Conservation (phyloP, 2,888 invertebrate species). For the Lapara coniferarum region DNA sequence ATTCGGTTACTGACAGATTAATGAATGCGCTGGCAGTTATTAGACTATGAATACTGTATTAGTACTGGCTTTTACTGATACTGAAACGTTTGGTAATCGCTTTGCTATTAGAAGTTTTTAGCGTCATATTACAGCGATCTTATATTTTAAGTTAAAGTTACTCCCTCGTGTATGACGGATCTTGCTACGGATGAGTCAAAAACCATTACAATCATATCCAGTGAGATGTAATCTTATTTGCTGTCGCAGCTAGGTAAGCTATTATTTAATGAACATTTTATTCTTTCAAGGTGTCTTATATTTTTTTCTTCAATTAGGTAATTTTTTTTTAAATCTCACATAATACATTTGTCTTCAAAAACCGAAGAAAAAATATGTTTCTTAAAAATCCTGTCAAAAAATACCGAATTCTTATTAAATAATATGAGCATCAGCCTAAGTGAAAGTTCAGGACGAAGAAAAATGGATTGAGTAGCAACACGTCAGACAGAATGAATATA, state of each 20-base stretch:
- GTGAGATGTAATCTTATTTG: not conserved
- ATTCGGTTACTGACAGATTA: slow-evolving; percentile 18
- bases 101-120: not conserved
- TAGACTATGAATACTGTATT: slow-evolving; percentile 43
- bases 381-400: no score
- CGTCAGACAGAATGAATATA: no score
- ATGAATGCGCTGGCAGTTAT: slow-evolving; percentile 25
- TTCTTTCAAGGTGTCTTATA: no score
- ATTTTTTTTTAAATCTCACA: no score
- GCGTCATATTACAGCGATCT: not conserved
- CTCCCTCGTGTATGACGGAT: not conserved
- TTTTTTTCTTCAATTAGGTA: no score
- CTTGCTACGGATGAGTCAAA: not conserved
- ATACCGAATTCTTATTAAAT: no score
- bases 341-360: no score
- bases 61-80: slow-evolving; percentile 30
- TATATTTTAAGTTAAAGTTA: not conserved
- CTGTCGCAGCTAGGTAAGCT: not conserved
- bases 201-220: not conserved
- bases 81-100: not conserved
- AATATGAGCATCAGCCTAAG: no score
- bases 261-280: no score
- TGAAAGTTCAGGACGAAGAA: no score
- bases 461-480: no score
- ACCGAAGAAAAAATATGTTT: no score